Evolutionary conservation across 2,888 invertebrate species (phyloP), one percentile per base, ranked within the genome.

Genomic region (Agrilus mali): DNA sequence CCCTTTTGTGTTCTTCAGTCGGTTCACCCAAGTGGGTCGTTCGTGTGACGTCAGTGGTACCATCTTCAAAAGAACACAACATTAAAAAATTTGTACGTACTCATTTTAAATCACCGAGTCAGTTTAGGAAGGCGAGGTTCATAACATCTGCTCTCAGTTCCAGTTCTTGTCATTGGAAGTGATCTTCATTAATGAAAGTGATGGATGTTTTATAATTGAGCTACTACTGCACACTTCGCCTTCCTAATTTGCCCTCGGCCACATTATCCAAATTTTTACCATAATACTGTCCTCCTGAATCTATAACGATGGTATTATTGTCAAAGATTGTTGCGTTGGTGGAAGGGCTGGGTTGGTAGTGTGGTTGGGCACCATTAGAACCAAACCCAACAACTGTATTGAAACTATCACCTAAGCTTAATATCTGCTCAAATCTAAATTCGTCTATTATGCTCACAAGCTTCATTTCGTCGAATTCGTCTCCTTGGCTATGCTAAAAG

Each of bases 231-330:
- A 27, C 8, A 27, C 27, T 27, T 27, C 27, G 10, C 27, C 27
- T 27, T 27, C 27, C 27, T 8, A 27, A 27, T 27, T 27, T 27
- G 27, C 8, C 27, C 27, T n/a, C 10, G 27, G 34, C 14, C 16
- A 42, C 20, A 33, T 36, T 12, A 36, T 41, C 10, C 27, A 10
- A 27, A 27, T 8, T 27, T 49, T 53, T 64, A 83, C 84, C 83
- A 48, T 75, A 75, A 67, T 95, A 97, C 64, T 97, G 97, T 41
- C 89, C 95, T 13, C 97, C 98, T 1, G 95, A 94, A 60, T 95
- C 95, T 53, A 95, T 78, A 22, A 97, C 78, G 46, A 94, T 75
- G 1, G 94, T 80, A 48, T 86, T 86, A 50, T 85, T 79, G 42
- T 74, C 76, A 41, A 77, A 80, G 22, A 96, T 77, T 36, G 68